Conservation (phyloP, 2,888 invertebrate genomes). For the Didymodactylos carnosus region DNA sequence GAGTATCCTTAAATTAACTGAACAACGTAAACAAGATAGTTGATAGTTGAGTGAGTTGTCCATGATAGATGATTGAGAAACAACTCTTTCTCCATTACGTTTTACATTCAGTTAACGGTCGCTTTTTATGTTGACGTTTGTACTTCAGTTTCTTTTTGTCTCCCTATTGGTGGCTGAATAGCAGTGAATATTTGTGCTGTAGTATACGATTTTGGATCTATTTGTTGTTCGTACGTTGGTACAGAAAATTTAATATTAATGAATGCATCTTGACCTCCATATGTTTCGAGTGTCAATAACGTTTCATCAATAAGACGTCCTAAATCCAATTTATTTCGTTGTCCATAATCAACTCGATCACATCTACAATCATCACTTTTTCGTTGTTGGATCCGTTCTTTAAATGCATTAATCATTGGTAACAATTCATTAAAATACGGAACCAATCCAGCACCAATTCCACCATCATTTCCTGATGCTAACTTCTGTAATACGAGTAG, state of each 20-base stretch:
- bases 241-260: not conserved
- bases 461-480: not conserved
- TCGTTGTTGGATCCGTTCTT: not conserved
- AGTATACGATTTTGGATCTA: not conserved
- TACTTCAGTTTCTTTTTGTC: too few species aligned
- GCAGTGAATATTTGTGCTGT: not conserved
- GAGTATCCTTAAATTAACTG: too few species aligned
- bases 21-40: too few species aligned
- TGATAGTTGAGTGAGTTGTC: too few species aligned
- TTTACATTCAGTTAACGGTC: too few species aligned
- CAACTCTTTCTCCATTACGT: too few species aligned
- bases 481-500: not conserved
- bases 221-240: not conserved
- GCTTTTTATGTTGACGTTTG: too few species aligned
- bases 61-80: too few species aligned
- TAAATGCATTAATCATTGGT: not conserved
- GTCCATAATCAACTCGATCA: not conserved
- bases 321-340: not conserved
- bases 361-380: not conserved
- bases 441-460: not conserved
- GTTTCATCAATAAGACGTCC: not conserved
- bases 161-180: not conserved
- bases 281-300: not conserved
- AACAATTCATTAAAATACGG: not conserved
- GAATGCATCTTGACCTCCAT: not conserved